phyloP scores from a whole-genome alignment of 2,113 vertebrate species.

The Cygnus buccinator region DNA sequence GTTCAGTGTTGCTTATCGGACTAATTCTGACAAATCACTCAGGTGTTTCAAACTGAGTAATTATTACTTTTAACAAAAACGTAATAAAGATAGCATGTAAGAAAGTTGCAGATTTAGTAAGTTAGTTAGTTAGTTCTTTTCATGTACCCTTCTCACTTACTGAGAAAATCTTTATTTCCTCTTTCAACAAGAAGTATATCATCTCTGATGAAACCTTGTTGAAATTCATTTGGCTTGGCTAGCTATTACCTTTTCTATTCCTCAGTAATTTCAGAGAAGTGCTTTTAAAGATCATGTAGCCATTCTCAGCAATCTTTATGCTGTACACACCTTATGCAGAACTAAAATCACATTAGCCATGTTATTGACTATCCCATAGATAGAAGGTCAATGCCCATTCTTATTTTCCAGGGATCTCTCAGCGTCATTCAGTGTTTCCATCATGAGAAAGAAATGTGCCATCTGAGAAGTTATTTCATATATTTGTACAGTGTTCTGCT shows the following conservation, averaged over 20 bases:
- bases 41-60: neutral
- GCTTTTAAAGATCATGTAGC: neutral
- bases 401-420: neutral
- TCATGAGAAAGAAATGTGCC: neutral
- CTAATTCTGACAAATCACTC: neutral
- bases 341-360: neutral
- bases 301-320: neutral
- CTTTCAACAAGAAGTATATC: neutral
- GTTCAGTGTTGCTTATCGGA: neutral
- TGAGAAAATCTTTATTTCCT: neutral
- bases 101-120: too few species aligned
- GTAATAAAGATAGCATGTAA: neutral
- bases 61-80: neutral
- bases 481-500: neutral
- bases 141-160: neutral
- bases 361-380: neutral
- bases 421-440: neutral
- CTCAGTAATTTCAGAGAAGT: neutral
- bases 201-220: neutral
- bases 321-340: neutral
- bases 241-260: neutral
- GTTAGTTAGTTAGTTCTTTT: neutral
- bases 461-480: neutral
- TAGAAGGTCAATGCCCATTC: neutral
- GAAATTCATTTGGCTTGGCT: neutral